Evolutionary conservation across 2,113 vertebrate genomes (phyloP).

Genomic region (Sus scrofa): T2T-Sscrofa CM000813.6:111521001-111521500

Average conservation of each 20-base stretch:
- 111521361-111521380: background rate
- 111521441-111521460: background rate
- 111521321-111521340: conserved; percentile 14
- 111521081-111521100: background rate
- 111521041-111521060: background rate
- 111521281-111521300: background rate
- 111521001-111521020: background rate
- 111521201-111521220: background rate
- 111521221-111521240: background rate
- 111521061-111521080: background rate
- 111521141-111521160: background rate
- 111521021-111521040: background rate
- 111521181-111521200: background rate
- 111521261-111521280: conserved; percentile 1
- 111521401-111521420: background rate
- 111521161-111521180: background rate
- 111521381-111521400: background rate
- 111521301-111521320: conserved; percentile 40
- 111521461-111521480: background rate
- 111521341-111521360: conserved; percentile 52
- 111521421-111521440: background rate
- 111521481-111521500: background rate
- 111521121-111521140: background rate
- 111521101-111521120: background rate
- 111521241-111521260: conserved; percentile 57